Evolutionary conservation across 1,140 invertebrate genomes (phyloP).

Genomic region (Cyclargus thomasi): DNA sequence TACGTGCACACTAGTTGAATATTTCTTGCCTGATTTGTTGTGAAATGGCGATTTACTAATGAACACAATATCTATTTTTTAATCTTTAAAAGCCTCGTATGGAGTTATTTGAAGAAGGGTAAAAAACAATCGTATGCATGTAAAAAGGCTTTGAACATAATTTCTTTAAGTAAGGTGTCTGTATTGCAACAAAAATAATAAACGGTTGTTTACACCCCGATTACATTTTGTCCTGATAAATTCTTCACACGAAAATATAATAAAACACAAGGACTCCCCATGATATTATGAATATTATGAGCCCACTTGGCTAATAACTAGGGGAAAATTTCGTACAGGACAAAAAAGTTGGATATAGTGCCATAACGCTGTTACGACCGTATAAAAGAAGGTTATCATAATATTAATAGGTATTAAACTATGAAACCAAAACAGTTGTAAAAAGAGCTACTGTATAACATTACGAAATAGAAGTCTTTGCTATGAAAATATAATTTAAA

Average conservation of each 20-base stretch:
- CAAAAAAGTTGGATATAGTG: not conserved
- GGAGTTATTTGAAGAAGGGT: too few relatives aligned
- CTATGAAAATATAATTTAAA: not conserved
- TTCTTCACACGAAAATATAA: constrained; percentile 3
- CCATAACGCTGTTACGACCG: not conserved
- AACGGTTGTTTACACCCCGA: not conserved
- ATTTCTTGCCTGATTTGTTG: too few relatives aligned
- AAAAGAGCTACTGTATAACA: not conserved
- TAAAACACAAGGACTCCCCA: not conserved
- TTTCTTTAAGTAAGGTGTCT: too few relatives aligned
- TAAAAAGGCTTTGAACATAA: too few relatives aligned
- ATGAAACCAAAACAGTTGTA: constrained; percentile 1
- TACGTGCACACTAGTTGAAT: too few relatives aligned
- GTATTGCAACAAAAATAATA: not conserved
- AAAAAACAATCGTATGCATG: too few relatives aligned
- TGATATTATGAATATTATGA: constrained; percentile 1
- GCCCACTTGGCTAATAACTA: not conserved
- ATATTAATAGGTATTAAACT: not conserved
- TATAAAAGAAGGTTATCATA: constrained; percentile 3
- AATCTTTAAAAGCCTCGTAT: too few relatives aligned
- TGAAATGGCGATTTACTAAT: too few relatives aligned
- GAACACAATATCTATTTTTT: too few relatives aligned
- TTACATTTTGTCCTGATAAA: not conserved
- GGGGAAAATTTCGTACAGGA: not conserved
- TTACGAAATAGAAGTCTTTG: not conserved